Evolutionary conservation across 1,140 invertebrate species (phyloP), one percentile per base, ranked within the genome.

Genomic region (Formica exsecta): DNA sequence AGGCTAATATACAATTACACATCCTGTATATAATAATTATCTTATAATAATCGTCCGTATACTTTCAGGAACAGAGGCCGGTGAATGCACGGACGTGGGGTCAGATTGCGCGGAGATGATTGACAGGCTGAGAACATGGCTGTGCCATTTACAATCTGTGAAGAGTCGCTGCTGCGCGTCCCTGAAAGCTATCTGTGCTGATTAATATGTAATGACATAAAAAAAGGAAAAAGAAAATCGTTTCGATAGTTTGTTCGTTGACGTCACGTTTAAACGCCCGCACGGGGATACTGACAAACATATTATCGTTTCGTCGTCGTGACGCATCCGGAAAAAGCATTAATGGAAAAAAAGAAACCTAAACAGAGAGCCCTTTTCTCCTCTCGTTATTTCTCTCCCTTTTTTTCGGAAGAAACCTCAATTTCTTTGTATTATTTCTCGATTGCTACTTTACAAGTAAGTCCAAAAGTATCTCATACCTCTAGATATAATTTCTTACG

Each of bases 131-230:
- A 94, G 94, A 93, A 94, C 93, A 92, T 95, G 95, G 95, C 94
- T 95, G 94, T 95, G 95, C 94, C 95, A 95, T 95, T 90, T 95
- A 90, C 93, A 95, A 95, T 94, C 94, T 92, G 93, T 95, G 91
- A 95, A 91, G 93, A 94, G 86, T 87, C 94, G 94, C 88, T 95
- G 95, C 92, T 95, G 95, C 91, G 94, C 94, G 83, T 95, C 94
- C 89, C 93, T 95, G 74, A 95, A 94, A 86, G 91, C 91, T 71
- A 93, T 95, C 91, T 95, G 95, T 91, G 85, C 76, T 85, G 87
- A 85, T 66, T 87, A 91, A 91, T 51, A 51, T 51, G 62, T 88
- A 77, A 79, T 61, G 70, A 88, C 44, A 86, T 68, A 84, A 51
- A 57, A 66, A 16, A 48, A 68, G 13, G n/a, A 68, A 68, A 59